Base-by-base conservation (phyloP, 2,113 vertebrate species). In the Rhipidura dahli region DNA sequence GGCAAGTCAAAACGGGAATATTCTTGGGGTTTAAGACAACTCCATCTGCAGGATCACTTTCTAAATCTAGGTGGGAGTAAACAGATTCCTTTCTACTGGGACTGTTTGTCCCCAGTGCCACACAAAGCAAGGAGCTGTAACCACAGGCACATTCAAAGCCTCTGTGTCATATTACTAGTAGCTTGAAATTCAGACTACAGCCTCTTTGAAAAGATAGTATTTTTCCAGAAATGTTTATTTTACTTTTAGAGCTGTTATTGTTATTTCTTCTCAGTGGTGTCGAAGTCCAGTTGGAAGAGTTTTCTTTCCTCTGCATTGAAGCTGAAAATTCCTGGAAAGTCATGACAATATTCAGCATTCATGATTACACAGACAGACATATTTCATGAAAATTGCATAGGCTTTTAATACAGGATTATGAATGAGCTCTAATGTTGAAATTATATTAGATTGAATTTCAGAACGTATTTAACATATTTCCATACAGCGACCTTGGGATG, bases 191-290 rank as follows among this genome's bases (percentile, higher is more conserved):
- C 92, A 94, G 96, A 94, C 92, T 92, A 85, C 83, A 89, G 88
- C 53, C 89, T 97, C 95, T 93, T 97, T 96, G 78, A 93, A 95
- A 94, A 95, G 96, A 97, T 85, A 97, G 92, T 93, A 92, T 97
- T 98, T 98, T 98, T 97, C 97, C 94, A 97, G 96, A 93, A 97
- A 94, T 97, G 97, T 98, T 98, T 98, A 97, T 96, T 98, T 98
- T 98, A 97, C 94, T 83, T 97, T 97, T 97, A 88, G 89, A 97
- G 87, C 95, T 97, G 96, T 97, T 98, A 98, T 97, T 97, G 91
- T 97, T 97, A 97, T 98, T 98, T 97, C 96, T 98, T 97, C 96
- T 96, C 97, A 93, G 96, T 92, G 91, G 96, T 97, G 92, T 97
- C 97, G 96, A 98, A 97, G 88, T 97, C 96, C 88, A 97, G 93